phyloP scores from a whole-genome alignment of 1,140 invertebrate genomes.

The Heliconius hermathena region DNA sequence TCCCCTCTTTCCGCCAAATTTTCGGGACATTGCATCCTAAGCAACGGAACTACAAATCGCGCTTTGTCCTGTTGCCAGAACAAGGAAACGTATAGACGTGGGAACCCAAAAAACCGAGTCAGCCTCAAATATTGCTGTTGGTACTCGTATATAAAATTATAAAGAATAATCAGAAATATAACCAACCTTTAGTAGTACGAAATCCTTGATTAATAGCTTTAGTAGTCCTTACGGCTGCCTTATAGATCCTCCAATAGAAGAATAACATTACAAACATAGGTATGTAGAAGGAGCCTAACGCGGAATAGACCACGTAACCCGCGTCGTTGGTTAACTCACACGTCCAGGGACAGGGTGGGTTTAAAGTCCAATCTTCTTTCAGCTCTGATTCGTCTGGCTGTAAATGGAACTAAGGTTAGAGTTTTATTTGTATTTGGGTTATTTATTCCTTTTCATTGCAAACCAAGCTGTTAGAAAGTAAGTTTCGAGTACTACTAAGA shows the following conservation, averaged over 20 bases:
- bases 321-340: constrained; percentile 95
- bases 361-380: constrained; percentile 53
- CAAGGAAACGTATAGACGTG: too few species aligned
- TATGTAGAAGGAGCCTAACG: constrained; percentile 97
- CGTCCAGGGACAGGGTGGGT: constrained; percentile 88
- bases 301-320: constrained; percentile 93
- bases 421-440: neutral
- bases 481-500: too few species aligned
- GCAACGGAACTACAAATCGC: too few species aligned
- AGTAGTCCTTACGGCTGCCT: constrained; percentile 94
- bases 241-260: constrained; percentile 98
- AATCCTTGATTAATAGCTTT: constrained; percentile 96
- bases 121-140: too few species aligned
- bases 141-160: too few species aligned
- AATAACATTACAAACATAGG: constrained; percentile 98
- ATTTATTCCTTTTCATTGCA: neutral
- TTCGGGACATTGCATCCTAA: too few species aligned
- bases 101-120: too few species aligned
- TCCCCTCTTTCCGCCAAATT: too few species aligned
- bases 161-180: too few species aligned
- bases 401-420: neutral
- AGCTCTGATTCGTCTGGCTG: constrained; percentile 58
- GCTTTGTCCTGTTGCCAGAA: too few species aligned
- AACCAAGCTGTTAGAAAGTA: too few species aligned
- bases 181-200: constrained; percentile 91